Evolutionary conservation across 2,888 invertebrate genomes (phyloP).

Genomic region (Colletes collaris): DNA sequence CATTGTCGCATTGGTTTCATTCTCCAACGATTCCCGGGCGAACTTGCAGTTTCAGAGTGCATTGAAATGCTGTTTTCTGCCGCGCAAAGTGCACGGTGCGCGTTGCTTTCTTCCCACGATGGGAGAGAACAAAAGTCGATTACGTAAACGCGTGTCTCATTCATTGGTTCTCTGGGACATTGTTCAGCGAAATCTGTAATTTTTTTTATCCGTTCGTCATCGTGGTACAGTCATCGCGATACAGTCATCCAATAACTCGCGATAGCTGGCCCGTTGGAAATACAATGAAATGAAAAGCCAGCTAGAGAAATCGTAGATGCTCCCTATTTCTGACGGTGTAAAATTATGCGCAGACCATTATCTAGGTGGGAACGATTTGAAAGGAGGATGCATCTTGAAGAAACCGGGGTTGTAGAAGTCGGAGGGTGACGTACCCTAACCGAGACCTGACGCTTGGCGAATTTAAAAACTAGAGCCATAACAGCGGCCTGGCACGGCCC

Average conservation of each 20-base stretch:
- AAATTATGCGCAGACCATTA: no score
- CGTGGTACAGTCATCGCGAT: conserved; percentile 35
- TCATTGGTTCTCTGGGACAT: conserved; percentile 42
- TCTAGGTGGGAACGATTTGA: no score
- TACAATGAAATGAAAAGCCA: no score
- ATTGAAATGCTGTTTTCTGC: conserved; percentile 40
- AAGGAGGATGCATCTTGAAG: no score
- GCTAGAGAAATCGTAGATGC: no score
- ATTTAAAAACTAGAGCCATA: conserved; percentile 27
- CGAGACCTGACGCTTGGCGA: neutral
- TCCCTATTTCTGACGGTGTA: no score
- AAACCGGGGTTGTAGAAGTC: neutral
- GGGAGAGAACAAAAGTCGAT: conserved; percentile 45
- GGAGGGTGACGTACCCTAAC: neutral
- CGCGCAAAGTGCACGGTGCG: conserved; percentile 40
- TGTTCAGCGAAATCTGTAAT: conserved; percentile 60
- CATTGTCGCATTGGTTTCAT: conserved; percentile 48
- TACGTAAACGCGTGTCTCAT: conserved; percentile 50
- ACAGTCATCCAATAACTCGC: conserved; percentile 11
- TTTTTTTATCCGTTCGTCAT: conserved; percentile 55
- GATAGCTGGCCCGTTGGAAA: neutral
- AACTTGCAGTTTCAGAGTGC: conserved; percentile 39
- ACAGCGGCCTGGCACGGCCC: conserved; percentile 33
- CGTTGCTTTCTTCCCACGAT: conserved; percentile 53
- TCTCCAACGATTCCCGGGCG: conserved; percentile 32